A percentile compares a stretch with the other conserved stretches of the same genome.
Conservation (phyloP, 2,888 invertebrate genomes). For the Melieria picta region DNA sequence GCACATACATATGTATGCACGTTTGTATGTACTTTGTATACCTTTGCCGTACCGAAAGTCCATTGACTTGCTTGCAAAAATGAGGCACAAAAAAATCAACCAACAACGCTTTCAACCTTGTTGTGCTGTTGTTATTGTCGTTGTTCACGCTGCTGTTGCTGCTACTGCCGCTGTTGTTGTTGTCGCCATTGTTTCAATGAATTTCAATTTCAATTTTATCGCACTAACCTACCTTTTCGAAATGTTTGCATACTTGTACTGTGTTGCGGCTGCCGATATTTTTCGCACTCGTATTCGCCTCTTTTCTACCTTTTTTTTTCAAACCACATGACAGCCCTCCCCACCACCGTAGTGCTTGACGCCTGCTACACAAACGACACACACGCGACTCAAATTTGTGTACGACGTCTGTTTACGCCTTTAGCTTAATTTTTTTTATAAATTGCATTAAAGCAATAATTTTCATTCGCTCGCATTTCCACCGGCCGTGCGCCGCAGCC, state of each 20-base stretch:
- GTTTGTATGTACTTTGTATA: conserved; percentile 12
- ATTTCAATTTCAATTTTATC: conserved; percentile 16
- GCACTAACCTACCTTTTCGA: conserved; percentile 8
- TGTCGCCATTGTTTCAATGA: conserved; percentile 16
- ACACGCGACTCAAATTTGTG: background rate
- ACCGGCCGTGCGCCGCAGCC: no score
- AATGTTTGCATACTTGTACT: background rate
- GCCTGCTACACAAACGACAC: background rate
- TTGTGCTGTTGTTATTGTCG: conserved; percentile 3
- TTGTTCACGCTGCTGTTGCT: background rate
- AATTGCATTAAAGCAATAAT: no score
- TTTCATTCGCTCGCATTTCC: no score
- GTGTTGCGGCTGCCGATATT: background rate
- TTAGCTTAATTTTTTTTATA: no score
- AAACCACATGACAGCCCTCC: background rate
- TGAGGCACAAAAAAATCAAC: background rate
- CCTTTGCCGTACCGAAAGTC: conserved; percentile 9
- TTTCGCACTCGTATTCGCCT: background rate
- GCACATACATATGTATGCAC: conserved; percentile 23
- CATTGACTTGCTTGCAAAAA: conserved; percentile 24
- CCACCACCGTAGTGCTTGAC: no score
- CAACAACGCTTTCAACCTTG: background rate
- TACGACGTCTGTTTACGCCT: no score
- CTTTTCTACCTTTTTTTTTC: background rate
- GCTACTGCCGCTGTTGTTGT: background rate